Evolutionary conservation across 2,888 invertebrate species (phyloP), one percentile per base, ranked within the genome.

Genomic region (Amblyteles armatorius): DNA sequence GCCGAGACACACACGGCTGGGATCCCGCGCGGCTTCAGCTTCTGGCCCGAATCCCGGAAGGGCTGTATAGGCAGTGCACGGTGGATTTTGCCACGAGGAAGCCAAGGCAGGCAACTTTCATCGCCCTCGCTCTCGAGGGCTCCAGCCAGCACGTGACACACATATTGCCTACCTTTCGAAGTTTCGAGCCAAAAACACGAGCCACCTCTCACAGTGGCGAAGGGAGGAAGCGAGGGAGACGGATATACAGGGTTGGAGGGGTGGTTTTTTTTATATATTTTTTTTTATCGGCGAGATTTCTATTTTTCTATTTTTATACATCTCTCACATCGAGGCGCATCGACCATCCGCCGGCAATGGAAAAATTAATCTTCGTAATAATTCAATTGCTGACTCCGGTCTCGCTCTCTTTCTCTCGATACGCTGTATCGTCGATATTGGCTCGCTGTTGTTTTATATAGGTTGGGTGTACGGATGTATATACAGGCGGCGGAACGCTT

Each of bases 91-190:
- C 81, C 11, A 82, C 73, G 76, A 76, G 71, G 76, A 69, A 84
- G 82, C 72, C 80, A 55, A 72, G 50, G 13, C 67, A 69, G 40
- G 33, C 36, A 76, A 76, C 76, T 81, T 81, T 48, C 60, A 36
- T 57, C 48, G 36, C 63, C 76, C n/a, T 69, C n/a, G 36, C 50
- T 33, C 50, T n/a, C 9, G 40, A 22, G 71, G 71, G 60, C 44
- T 83, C 82, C 74, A 69, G 77, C 79, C 86, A 86, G 88, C 88
- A 91, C 91, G 91, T 91, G 91, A 91, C 90, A 91, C 88, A 91
- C 91, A 91, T 91, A 91, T 90, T 89, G 88, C 87, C 88, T 85
- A 89, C 87, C 89, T 88, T 89, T 88, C 85, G 71, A 82, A 88
- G 84, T 88, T 85, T 71, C 87, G 83, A 86, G 89, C 90, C 88